These are phyloP conservation scores for Rotaria socialis DNA, from an alignment of 2,888 invertebrate genomes.

Conservation along the genomic window DNA sequence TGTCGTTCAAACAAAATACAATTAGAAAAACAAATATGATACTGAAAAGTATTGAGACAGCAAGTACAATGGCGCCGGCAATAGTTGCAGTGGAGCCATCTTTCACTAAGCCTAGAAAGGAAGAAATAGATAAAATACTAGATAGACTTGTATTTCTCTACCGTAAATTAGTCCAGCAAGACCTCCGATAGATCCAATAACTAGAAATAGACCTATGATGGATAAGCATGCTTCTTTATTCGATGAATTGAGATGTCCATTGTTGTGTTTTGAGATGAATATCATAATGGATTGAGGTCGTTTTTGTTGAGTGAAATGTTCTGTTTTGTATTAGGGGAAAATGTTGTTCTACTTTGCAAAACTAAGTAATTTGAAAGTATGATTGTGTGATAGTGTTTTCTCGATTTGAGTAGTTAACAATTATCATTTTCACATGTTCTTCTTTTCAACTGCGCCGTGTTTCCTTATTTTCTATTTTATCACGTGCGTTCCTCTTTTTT, in stretches of 20 bases:
- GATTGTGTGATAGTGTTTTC: too few relatives aligned
- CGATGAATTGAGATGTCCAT: neutral
- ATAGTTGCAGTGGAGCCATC: neutral
- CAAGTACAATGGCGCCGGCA: neutral
- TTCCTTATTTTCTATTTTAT: neutral
- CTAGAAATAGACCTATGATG: neutral
- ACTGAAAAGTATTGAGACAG: neutral
- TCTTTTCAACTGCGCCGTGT: neutral
- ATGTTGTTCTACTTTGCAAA: neutral
- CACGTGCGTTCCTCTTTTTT: neutral
- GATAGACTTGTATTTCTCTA: neutral
- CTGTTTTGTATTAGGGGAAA: neutral
- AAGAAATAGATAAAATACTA: neutral
- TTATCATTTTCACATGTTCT: neutral
- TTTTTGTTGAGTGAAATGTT: neutral
- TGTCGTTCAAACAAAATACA: neutral
- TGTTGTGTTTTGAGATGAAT: neutral
- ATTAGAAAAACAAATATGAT: neutral
- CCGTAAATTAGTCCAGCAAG: conserved; percentile 3
- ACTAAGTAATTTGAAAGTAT: too few relatives aligned
- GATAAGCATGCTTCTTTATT: neutral
- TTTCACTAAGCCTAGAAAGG: neutral
- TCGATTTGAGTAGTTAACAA: too few relatives aligned
- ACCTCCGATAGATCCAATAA: neutral
- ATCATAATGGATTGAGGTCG: neutral